phyloP scores from a whole-genome alignment of 2,113 vertebrate genomes.

The Aegypius monachus region DNA sequence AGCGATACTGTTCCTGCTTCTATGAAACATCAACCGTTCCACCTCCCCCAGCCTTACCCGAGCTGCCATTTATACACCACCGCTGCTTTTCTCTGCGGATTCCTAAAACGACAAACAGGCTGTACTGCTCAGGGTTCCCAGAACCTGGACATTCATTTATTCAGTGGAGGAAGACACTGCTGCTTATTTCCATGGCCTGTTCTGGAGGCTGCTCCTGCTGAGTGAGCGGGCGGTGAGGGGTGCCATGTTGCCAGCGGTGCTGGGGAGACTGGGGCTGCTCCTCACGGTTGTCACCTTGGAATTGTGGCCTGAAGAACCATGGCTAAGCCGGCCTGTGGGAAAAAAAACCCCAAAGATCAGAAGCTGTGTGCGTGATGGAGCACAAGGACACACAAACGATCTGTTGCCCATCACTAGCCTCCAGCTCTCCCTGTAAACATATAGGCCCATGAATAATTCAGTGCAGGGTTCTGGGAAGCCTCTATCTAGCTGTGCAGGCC shows the following conservation, averaged over 20 bases:
- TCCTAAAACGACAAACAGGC: conserved; percentile 50
- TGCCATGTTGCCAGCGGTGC: neutral
- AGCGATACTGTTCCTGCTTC: neutral
- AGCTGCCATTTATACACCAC: neutral
- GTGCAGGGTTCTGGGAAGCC: neutral
- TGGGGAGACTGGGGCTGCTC: conserved; percentile 61
- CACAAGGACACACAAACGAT: neutral
- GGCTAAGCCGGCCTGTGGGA: conserved; percentile 77
- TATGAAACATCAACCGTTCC: neutral
- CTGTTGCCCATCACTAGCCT: neutral
- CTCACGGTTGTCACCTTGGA: conserved; percentile 61
- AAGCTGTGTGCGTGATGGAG: fast-evolving
- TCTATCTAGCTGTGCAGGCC: too few relatives aligned
- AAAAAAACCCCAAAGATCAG: neutral
- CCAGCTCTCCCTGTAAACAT: neutral
- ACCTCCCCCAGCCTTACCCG: neutral
- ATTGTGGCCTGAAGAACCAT: conserved; percentile 68
- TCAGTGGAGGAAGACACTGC: neutral
- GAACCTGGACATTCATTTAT: conserved; percentile 39
- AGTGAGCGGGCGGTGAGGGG: conserved; percentile 51
- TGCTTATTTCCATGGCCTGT: conserved; percentile 86
- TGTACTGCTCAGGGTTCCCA: conserved; percentile 4
- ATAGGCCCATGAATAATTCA: neutral
- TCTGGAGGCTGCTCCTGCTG: conserved; percentile 65
- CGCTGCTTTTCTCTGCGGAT: neutral